Base-by-base conservation (phyloP, 2,797 vertebrate genomes). In the Chromis chromis region DNA sequence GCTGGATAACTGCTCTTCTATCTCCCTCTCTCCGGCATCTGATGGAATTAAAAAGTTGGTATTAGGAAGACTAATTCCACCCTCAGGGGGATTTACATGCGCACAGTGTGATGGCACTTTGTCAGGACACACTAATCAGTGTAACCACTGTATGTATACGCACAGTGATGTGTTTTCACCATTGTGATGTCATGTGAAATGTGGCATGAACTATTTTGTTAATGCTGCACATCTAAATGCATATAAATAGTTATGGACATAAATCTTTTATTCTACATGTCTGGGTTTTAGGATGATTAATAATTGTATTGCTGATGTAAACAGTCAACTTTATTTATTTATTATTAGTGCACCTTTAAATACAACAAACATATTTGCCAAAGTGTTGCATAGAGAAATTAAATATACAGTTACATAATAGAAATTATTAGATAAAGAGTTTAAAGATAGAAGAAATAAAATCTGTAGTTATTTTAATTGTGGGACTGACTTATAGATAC, bases 41-140 rank as follows among this genome's bases (percentile, higher is more conserved):
- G 78, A 86, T 71, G 84, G 76, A 92, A 90, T 91, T 91, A 87
- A 81, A 89, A 91, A 85, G 82, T 85, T 81, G 65, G 77, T 78
- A 87, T 88, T 85, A 88, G 79, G 74, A 67, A 25, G 61, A 86
- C 62, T 86, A 89, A 87, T 88, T 88, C 76, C 73, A 79, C 50
- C 72, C 88, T 78, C 64, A 54, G 76, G 75, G 83, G 87, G 25
- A 66, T 86, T 81, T 88, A 70, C 78, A 87, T 86, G 74, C 76
- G 69, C 24, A 55, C 70, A 81, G 75, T 60, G 70, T 63, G 77
- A 77, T 69, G 50, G 75, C 70, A 82, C 31, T 48, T 39, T 67
- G 49, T 62, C 84, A 61, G 72, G 44, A 80, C 69, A 52, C 75
- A 84, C 73, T 81, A 75, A 82, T 85, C 76, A 87, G 59, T 40